Evolutionary conservation across 2,888 invertebrate species (phyloP).

Genomic region (Thyatira batis): DNA sequence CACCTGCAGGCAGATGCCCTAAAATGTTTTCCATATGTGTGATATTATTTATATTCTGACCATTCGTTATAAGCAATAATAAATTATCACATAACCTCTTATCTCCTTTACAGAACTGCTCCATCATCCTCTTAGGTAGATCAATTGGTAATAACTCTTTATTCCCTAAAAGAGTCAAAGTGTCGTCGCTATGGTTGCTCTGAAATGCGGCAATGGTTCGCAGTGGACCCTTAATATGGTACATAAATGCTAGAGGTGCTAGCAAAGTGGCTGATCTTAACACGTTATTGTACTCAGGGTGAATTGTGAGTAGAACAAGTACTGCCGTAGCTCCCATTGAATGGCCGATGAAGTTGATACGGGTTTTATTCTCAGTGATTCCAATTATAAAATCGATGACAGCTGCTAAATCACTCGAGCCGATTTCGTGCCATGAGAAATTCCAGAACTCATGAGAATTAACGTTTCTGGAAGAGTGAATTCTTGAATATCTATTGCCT

Average conservation of each 20-base stretch:
- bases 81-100: slow-evolving; percentile 37
- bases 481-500: slow-evolving; percentile 50
- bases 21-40: slow-evolving; percentile 24
- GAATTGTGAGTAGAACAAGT: slow-evolving; percentile 41
- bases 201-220: slow-evolving; percentile 36
- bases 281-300: slow-evolving; percentile 39
- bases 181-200: slow-evolving; percentile 18
- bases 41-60: slow-evolving; percentile 20
- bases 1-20: slow-evolving; percentile 31
- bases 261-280: slow-evolving; percentile 43
- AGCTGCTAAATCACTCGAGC: slow-evolving; percentile 46
- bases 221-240: slow-evolving; percentile 44
- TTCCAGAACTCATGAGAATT: slow-evolving; percentile 43
- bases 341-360: slow-evolving; percentile 48
- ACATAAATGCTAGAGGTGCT: slow-evolving; percentile 52
- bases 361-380: slow-evolving; percentile 17
- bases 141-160: slow-evolving; percentile 30
- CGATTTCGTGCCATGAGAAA: slow-evolving; percentile 60
- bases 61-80: slow-evolving; percentile 39
- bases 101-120: slow-evolving; percentile 39
- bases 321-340: slow-evolving; percentile 53
- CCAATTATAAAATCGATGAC: slow-evolving; percentile 41
- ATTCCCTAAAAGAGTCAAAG: slow-evolving; percentile 29
- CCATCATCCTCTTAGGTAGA: slow-evolving; percentile 30
- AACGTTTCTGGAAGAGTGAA: slow-evolving; percentile 21